A percentile compares a stretch with the other conserved stretches of the same genome.
Conservation (phyloP, 2,888 invertebrate genomes). For the Scaptomyza flava region DNA sequence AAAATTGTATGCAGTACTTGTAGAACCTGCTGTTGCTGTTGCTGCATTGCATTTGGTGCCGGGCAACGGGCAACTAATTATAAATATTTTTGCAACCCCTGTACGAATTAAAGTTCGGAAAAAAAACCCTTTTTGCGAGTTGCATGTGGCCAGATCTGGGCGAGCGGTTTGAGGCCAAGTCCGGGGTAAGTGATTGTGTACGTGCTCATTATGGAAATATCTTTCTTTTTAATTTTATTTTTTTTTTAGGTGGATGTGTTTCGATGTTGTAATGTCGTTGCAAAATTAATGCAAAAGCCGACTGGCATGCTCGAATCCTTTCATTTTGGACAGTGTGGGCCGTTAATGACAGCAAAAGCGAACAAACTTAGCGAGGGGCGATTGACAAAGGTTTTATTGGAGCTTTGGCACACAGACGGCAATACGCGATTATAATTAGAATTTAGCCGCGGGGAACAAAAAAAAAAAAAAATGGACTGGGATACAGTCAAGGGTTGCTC, state of each 20-base stretch:
- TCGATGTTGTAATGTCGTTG: slow-evolving; percentile 33
- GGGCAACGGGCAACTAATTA: slow-evolving; percentile 76
- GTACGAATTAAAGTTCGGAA: slow-evolving; percentile 41
- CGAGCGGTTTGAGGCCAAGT: slow-evolving; percentile 56
- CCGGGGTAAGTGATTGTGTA: slow-evolving; percentile 79
- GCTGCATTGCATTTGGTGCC: slow-evolving; percentile 62
- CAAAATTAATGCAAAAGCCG: slow-evolving; percentile 75
- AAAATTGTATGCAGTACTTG: slow-evolving; percentile 35
- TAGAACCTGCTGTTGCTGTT: slow-evolving; percentile 34
- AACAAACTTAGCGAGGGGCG: slow-evolving; percentile 38
- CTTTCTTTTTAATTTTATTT: slow-evolving; percentile 45
- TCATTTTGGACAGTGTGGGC: slow-evolving; percentile 47
- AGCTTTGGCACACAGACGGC: slow-evolving; percentile 64
- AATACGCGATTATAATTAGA: slow-evolving; percentile 80
- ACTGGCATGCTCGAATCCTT: slow-evolving; percentile 29
- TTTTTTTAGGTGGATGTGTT: not conserved
- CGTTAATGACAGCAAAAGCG: slow-evolving; percentile 61
- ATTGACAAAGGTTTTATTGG: slow-evolving; percentile 75
- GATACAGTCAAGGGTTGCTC: slow-evolving; percentile 54
- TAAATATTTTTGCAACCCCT: slow-evolving; percentile 70
- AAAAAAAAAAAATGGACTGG: slow-evolving; percentile 26
- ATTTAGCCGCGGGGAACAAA: slow-evolving; percentile 64
- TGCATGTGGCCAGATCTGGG: slow-evolving; percentile 50
- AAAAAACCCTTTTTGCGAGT: slow-evolving; percentile 58
- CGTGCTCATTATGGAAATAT: slow-evolving; percentile 80